Evolutionary conservation across 2,797 vertebrate genomes (phyloP).

Genomic region (Trichosurus vulpecula): DNA sequence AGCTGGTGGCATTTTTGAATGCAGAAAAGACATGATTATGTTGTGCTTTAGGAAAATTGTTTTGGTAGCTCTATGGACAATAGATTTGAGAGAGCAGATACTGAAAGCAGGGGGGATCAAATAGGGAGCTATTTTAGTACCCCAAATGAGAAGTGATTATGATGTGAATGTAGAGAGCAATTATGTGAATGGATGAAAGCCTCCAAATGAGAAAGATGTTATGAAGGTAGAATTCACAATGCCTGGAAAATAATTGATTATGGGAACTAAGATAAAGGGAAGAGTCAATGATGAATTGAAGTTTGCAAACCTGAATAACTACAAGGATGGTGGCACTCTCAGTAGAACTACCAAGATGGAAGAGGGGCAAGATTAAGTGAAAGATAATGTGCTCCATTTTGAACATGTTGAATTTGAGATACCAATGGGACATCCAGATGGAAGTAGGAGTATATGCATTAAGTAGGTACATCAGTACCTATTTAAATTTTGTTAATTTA

Average conservation of each 20-base stretch:
- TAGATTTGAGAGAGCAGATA: background rate
- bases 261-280: too few species aligned
- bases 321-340: background rate
- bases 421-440: background rate
- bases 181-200: background rate
- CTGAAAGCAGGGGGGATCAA: background rate
- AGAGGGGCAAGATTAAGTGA: background rate
- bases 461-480: background rate
- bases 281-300: background rate
- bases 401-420: background rate
- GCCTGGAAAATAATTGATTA: too few species aligned
- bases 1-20: background rate
- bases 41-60: background rate
- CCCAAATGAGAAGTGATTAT: background rate
- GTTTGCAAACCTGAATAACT: background rate
- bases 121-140: background rate
- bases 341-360: background rate
- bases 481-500: conserved; percentile 6
- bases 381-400: background rate
- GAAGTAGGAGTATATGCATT: conserved; percentile 18
- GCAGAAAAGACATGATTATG: background rate
- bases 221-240: background rate
- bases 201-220: background rate
- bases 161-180: background rate
- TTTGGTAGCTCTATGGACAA: background rate